Conservation (phyloP, 2,113 vertebrate genomes). For the Hippocampus comes region DNA sequence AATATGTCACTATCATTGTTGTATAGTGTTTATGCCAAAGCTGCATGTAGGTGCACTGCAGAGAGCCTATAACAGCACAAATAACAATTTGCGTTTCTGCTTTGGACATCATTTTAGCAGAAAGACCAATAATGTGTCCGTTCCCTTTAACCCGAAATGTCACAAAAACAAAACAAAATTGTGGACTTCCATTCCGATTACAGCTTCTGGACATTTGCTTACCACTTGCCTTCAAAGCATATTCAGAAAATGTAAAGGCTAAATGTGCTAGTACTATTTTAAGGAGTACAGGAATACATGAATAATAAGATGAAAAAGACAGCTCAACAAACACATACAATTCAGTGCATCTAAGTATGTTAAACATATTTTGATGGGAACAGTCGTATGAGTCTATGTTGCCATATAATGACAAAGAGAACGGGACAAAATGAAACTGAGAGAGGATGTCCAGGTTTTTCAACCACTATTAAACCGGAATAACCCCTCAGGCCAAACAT, state of each 20-base stretch:
- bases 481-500: conserved; percentile 72
- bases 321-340: background rate
- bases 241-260: background rate
- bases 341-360: background rate
- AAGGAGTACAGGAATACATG: too few relatives aligned
- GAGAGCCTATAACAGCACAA: conserved; percentile 2
- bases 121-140: background rate
- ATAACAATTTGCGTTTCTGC: conserved; percentile 1
- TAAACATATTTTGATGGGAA: background rate
- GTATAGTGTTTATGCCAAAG: conserved; percentile 22
- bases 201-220: background rate
- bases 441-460: conserved; percentile 52
- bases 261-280: background rate
- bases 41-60: background rate
- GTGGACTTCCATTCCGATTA: background rate
- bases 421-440: conserved; percentile 5
- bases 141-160: background rate
- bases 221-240: background rate
- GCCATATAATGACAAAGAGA: background rate
- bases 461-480: conserved; percentile 55
- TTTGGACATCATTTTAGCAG: background rate
- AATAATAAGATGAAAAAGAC: background rate
- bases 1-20: conserved; percentile 33
- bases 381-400: background rate
- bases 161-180: background rate